Evolutionary conservation across 2,888 invertebrate genomes (phyloP), one percentile per base, ranked within the genome.

Genomic region (Lithodes maja): DNA sequence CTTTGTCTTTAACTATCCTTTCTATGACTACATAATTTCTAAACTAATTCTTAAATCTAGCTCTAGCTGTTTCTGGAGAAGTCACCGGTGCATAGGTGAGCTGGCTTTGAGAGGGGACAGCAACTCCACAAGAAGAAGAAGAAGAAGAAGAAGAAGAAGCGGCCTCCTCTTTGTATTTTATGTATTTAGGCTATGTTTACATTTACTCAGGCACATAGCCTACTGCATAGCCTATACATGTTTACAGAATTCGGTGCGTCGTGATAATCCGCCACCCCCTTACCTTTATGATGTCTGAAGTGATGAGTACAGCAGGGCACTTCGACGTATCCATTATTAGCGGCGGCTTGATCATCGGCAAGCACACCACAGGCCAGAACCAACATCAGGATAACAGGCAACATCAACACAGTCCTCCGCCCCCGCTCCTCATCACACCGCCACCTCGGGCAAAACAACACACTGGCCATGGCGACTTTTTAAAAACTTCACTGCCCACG

Each of bases 261-360:
- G 68, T 61, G 15, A 12, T 61, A 61, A 12, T 15, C 68, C 68
- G 68, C 15, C 15, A 61, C 3, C 17, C 17, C 15, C 15, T 83
- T 50, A 87, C 90, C 90, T 90, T 90, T 90, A 54, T 87, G 87
- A 87, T 90, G 87, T 82, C 90, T 87, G 85, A 90, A 90, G 85
- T 90, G 90, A 61, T 90, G 90, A n/a, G 90, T 90, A 52, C 90
- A 90, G 71, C 90, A 90, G 55, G 90, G 90, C n/a, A 90, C 90
- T 53, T 90, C 90, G 53, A 90, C 90, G 77, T 90, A 90, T 68
- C 83, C 90, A 68, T 61, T 90, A 78, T 71, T 87, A 49, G 78
- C 85, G 2, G 82, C 80, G 69, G 78, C 50, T 71, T 89, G 88
- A 2, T 89, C 85, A 52, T 89, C 85, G 49, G 68, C 69, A 77